Conservation (phyloP, 1,140 invertebrate genomes). For the fruit fly (Drosophila melanogaster) region DNA sequence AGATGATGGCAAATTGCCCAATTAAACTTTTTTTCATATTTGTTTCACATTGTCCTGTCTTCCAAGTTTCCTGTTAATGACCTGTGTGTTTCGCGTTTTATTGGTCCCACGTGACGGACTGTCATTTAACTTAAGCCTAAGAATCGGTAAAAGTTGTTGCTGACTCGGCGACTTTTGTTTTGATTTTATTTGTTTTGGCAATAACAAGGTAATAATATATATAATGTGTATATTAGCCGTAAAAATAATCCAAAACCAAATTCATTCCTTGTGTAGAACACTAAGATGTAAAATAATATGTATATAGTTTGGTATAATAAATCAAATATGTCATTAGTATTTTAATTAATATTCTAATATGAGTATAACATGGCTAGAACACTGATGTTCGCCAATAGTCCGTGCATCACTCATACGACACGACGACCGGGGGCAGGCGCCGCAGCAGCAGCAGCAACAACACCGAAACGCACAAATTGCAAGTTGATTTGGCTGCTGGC, state of each 20-base stretch:
- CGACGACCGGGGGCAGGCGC: background rate
- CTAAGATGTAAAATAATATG: background rate
- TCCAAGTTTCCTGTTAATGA: conserved; percentile 58
- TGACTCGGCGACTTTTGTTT: conserved; percentile 20
- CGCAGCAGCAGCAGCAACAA: conserved; percentile 13
- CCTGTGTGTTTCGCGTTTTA: conserved; percentile 56
- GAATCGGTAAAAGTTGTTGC: conserved; percentile 37
- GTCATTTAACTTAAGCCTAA: conserved; percentile 54
- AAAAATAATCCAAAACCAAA: conserved; percentile 1
- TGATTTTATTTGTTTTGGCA: conserved; percentile 22
- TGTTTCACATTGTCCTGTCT: conserved; percentile 64
- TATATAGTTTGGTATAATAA: too few relatives aligned
- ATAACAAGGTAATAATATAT: too few relatives aligned
- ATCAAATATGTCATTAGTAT: too few relatives aligned
- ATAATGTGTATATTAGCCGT: conserved; percentile 1
- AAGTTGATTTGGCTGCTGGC: conserved; percentile 51
- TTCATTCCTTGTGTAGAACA: background rate
- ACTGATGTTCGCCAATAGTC: background rate
- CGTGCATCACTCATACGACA: conserved; percentile 19
- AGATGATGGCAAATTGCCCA: conserved; percentile 73
- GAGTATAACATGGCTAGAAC: background rate
- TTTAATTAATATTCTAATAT: too few relatives aligned
- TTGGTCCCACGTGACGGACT: conserved; percentile 30
- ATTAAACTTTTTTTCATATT: conserved; percentile 77
- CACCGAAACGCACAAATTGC: conserved; percentile 62